Base-by-base conservation (phyloP, 2,113 vertebrate genomes). In the Crotalus viridis region DNA sequence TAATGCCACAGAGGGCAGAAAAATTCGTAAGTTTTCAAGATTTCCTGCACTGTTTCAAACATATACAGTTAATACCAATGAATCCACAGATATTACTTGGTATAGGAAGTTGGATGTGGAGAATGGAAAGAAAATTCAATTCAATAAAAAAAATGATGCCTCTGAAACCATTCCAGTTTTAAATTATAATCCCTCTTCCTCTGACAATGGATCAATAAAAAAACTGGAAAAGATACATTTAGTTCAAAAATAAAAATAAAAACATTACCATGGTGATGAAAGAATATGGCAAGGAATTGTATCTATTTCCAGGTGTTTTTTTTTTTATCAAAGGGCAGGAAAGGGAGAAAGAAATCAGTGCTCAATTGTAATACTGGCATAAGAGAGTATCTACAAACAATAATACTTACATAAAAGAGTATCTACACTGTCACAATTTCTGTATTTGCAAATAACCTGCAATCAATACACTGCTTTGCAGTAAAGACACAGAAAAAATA, bases 391-490 rank as follows among this genome's bases (percentile, higher is more conserved):
- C 89, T 90, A 81, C 81, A 90, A 88, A 54, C 86, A 43, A 51
- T 46, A 52, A 54, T 33, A 22, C 10, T 48, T 12, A 52, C 12
- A 39, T 24, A 46, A 89, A 12, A 52, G 33, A n/a, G 15, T 90
- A 61, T 64, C 92, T 90, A 81, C 81, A 90, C 19, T 90, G 89
- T 85, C n/a, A 90, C 89, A 81, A 93, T 90, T 93, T 90, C 61
- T 87, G 12, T 24, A 89, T 54, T 28, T 48, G 55, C 8, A 93
- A 86, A 90, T 90, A 81, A 93, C 28, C 28, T 90, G 88, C 8
- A 54, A 59, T 86, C 43, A 19, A 19, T 28, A 48, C 21, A 22
- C 51, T 39, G 19, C 33, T 26, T 57, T 56, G 39, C 3, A 85
- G 26, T 33, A 57, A 90, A 17, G 28, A 86, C 46, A n/a, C 10